These are phyloP conservation scores for Malurus splendens DNA, from an alignment of 2,797 vertebrate species.

Conservation along the genomic window DNA sequence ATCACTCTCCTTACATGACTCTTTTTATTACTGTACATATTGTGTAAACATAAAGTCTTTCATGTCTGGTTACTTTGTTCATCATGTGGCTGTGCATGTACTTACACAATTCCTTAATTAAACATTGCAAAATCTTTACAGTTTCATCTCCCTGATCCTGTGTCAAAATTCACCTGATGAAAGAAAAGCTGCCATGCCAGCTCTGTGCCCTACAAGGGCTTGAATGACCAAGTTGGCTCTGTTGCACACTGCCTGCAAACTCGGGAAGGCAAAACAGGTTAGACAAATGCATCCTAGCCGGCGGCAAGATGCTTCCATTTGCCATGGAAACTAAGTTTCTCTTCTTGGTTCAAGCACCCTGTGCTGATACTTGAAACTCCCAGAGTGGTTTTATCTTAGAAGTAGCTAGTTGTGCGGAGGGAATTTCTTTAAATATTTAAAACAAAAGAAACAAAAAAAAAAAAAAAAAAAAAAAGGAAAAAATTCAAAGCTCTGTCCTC, in stretches of 20 bases:
- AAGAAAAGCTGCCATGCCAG: background rate
- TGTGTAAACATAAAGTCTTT: constrained; percentile 25
- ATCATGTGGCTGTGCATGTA: background rate
- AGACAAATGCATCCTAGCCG: background rate
- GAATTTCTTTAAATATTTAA: background rate
- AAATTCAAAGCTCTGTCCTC: background rate
- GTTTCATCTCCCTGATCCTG: background rate
- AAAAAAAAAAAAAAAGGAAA: too few relatives aligned
- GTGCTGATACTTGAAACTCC: background rate
- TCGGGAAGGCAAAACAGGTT: background rate
- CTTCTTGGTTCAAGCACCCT: background rate
- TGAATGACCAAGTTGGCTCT: background rate
- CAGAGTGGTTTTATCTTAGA: background rate
- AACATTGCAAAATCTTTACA: constrained; percentile 33
- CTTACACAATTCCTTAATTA: constrained; percentile 23
- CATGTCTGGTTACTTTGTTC: background rate
- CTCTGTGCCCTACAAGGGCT: background rate
- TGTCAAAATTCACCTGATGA: background rate
- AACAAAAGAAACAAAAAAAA: too few relatives aligned
- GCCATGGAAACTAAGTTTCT: background rate
- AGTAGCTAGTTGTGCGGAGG: background rate
- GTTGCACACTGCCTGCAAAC: background rate
- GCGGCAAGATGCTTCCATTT: background rate
- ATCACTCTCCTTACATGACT: background rate
- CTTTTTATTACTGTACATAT: background rate